A percentile compares a stretch with the other conserved stretches of the same genome.
These are phyloP conservation scores for Threskiornis aethiopicus DNA, from an alignment of 2,797 vertebrate species.

Conservation along the genomic window DNA sequence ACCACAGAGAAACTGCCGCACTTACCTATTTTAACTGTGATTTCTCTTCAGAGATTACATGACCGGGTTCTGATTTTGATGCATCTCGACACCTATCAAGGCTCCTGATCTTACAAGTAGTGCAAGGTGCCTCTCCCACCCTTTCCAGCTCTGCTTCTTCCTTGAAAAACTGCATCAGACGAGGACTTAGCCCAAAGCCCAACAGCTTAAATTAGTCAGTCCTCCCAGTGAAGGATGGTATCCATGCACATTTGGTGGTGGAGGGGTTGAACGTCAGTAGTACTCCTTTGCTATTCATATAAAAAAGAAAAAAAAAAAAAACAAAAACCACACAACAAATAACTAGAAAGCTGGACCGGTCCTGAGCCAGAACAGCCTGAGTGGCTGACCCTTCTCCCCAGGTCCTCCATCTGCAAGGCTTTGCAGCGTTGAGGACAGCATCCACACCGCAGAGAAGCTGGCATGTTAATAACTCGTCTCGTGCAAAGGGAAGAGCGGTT, in stretches of 20 bases:
- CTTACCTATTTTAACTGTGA: not conserved
- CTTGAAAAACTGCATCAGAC: not conserved
- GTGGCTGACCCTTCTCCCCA: not conserved
- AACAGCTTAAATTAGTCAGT: not conserved
- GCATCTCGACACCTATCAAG: not conserved
- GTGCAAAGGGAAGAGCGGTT: not conserved
- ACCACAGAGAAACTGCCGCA: rapidly evolving
- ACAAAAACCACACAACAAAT: not conserved
- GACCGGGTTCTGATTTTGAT: not conserved
- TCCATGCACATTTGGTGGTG: no score
- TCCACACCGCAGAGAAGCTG: not conserved
- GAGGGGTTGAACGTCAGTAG: not conserved
- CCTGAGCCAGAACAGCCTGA: not conserved
- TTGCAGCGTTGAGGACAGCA: not conserved
- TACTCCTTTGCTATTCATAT: not conserved
- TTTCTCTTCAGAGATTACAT: not conserved
- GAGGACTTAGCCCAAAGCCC: not conserved
- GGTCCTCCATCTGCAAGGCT: not conserved
- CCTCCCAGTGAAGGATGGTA: not conserved
- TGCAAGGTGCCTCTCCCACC: not conserved
- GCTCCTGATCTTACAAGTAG: not conserved
- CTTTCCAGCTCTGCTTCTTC: not conserved
- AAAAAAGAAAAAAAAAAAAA: rapidly evolving
- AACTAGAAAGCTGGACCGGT: not conserved
- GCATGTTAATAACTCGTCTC: rapidly evolving